Evolutionary conservation across 2,797 vertebrate species (phyloP), one percentile per base, ranked within the genome.

Genomic region (Amphiprion clarkii): DNA sequence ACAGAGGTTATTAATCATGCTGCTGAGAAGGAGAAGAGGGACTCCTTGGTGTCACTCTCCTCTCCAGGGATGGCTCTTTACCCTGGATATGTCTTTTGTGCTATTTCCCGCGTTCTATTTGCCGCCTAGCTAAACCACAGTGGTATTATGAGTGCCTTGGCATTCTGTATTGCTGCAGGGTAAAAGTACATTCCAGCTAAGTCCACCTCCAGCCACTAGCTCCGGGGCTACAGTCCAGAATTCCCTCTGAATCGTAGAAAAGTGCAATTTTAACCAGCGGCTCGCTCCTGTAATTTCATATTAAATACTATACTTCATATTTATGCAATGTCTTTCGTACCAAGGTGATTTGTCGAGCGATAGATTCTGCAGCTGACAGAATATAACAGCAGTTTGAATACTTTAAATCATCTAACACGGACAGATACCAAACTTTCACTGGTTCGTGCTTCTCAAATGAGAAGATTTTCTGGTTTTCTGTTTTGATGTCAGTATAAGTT

Each of bases 1-100:
- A 81, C 87, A 33, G 80, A 75, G 93, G 92, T 94, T 92, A 94
- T 94, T 94, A 94, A 94, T 95, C 94, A 95, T 71, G 44, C 83
- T 71, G 82, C 83, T 83, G 87, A 90, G 84, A 83, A 81, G 79
- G 82, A 87, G 84, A 74, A 83, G 77, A 87, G 90, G 85, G 90
- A 91, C 86, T 87, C 79, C 85, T 83, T 57, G 75, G 87, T 93
- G 90, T 92, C 91, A 87, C 80, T 83, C 83, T 79, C 63, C 86
- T 92, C 90, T 88, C 90, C 76, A 59, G 89, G 91, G 92, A 90
- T 56, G 84, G 71, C 67, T 87, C 78, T 91, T 86, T 90, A 87
- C 81, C 86, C 70, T 71, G 88, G 77, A 88, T 87, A 69, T 88
- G 81, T 88, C 88, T 90, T 87, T 87, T 87, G 86, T 88, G 76